A percentile compares a stretch with the other conserved stretches of the same genome.
Conservation (phyloP, 2,113 vertebrate genomes). For the Salvelinus fontinalis region DNA sequence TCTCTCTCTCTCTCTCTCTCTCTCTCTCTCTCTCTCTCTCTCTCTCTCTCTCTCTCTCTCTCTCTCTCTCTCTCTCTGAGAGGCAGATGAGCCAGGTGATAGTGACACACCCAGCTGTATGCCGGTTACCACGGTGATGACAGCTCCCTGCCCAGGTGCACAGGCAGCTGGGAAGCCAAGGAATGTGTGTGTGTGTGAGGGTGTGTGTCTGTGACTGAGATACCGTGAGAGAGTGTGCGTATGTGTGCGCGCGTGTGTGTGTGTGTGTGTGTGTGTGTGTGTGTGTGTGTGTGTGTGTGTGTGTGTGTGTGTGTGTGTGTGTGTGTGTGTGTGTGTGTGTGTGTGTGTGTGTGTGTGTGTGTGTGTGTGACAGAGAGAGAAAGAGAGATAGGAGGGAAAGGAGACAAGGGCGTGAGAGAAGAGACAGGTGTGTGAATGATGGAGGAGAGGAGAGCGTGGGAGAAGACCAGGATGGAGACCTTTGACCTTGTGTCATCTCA, state of each 20-base stretch:
- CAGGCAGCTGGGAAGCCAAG: slow-evolving; percentile 56
- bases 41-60: background rate
- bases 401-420: slow-evolving; percentile 40
- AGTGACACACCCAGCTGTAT: slow-evolving; percentile 65
- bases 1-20: background rate
- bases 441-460: slow-evolving; percentile 47
- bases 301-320: slow-evolving; percentile 20
- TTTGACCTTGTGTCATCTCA: slow-evolving; percentile 41
- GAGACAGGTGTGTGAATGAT: slow-evolving; percentile 63
- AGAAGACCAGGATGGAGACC: slow-evolving; percentile 31
- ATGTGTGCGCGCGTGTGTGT: slow-evolving; percentile 31
- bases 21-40: background rate
- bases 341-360: slow-evolving; percentile 37
- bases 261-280: slow-evolving; percentile 9
- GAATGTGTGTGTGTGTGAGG: slow-evolving; percentile 52
- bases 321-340: slow-evolving; percentile 1
- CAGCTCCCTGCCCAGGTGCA: slow-evolving; percentile 69
- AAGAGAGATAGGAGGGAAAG: slow-evolving; percentile 26
- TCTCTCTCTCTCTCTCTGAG: slow-evolving; percentile 19
- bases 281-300: slow-evolving; percentile 24
- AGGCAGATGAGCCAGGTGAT: slow-evolving; percentile 65
- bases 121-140: slow-evolving; percentile 68
- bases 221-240: too few species aligned
- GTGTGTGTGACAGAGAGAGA: background rate
- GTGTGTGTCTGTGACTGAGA: slow-evolving; percentile 1